Percentiles rank a stretch among this genome's conserved stretches.
Evolutionary conservation across 2,888 invertebrate species (phyloP).

Genomic region (Augochlorella aurata): DNA sequence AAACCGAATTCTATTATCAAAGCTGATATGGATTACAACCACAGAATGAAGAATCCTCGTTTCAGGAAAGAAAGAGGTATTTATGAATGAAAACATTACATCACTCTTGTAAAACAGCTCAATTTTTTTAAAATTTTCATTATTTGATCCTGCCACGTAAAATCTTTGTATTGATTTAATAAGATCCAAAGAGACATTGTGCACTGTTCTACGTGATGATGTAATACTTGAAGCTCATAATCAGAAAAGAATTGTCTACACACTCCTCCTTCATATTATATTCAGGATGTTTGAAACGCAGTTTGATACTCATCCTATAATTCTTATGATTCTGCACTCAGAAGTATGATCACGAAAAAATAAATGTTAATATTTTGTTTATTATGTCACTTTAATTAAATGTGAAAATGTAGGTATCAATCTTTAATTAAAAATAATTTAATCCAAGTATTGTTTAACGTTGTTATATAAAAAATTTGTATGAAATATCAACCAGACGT

Average conservation of each 20-base stretch:
- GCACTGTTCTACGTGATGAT: slow-evolving; percentile 47
- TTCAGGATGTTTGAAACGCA: slow-evolving; percentile 65
- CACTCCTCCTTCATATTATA: slow-evolving; percentile 55
- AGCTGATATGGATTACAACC: slow-evolving; percentile 28
- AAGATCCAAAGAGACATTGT: slow-evolving; percentile 45
- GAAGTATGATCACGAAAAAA: slow-evolving; percentile 20
- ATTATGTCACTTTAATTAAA: slow-evolving; percentile 21
- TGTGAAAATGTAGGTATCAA: slow-evolving; percentile 28
- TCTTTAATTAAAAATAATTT: slow-evolving; percentile 33
- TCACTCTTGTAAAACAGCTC: slow-evolving; percentile 18
- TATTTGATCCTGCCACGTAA: slow-evolving; percentile 62
- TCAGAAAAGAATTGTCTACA: slow-evolving; percentile 51
- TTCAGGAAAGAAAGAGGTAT: slow-evolving; percentile 38
- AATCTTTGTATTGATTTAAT: slow-evolving; percentile 56
- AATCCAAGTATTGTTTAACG: slow-evolving; percentile 31
- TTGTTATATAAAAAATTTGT: slow-evolving; percentile 38
- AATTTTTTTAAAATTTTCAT: slow-evolving; percentile 38
- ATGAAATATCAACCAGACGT: slow-evolving; percentile 21
- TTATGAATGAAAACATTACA: slow-evolving; percentile 46
- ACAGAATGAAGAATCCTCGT: slow-evolving; percentile 32
- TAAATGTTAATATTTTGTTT: slow-evolving; percentile 25
- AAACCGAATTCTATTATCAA: slow-evolving; percentile 40
- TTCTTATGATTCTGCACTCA: slow-evolving; percentile 28
- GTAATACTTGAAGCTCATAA: slow-evolving; percentile 47
- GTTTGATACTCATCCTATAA: slow-evolving; percentile 38